These are phyloP conservation scores for Ametastegia equiseti DNA, from an alignment of 2,888 invertebrate genomes.

Conservation along the genomic window DNA sequence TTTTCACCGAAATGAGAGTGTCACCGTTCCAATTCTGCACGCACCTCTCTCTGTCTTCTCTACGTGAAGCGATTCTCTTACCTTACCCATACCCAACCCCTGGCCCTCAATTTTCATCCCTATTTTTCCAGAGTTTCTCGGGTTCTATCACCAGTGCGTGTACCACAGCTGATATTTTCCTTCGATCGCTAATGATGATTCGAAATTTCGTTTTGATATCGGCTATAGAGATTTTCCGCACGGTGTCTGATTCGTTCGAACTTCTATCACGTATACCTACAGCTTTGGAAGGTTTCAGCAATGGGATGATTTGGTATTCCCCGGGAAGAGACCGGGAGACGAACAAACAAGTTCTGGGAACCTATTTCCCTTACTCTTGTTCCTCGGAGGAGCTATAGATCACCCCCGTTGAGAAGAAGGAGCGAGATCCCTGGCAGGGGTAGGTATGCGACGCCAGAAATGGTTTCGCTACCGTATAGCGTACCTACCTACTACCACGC, in stretches of 20 bases:
- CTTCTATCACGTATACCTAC: constrained; percentile 1
- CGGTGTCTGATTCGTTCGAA: neutral
- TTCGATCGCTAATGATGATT: constrained; percentile 46
- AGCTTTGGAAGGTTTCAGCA: constrained; percentile 29
- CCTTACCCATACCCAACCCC: too few species aligned
- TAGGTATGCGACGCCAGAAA: neutral
- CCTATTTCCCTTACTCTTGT: constrained; percentile 73
- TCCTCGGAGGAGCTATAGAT: constrained; percentile 75
- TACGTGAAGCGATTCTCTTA: constrained; percentile 51
- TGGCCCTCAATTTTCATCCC: constrained; percentile 54
- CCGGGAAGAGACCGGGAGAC: constrained; percentile 60
- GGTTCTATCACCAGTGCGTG: constrained; percentile 36
- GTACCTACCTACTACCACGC: too few species aligned
- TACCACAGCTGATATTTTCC: constrained; percentile 1
- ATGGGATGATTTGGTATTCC: constrained; percentile 69
- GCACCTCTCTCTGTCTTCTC: constrained; percentile 49
- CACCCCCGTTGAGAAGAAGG: constrained; percentile 68
- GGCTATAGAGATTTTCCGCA: neutral
- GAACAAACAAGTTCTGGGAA: constrained; percentile 74
- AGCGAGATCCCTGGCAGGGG: constrained; percentile 57
- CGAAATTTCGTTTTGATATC: too few species aligned
- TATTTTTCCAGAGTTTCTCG: constrained; percentile 45
- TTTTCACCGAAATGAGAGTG: constrained; percentile 75
- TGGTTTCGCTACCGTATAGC: constrained; percentile 21
- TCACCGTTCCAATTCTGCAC: constrained; percentile 65